A percentile compares a stretch with the other conserved stretches of the same genome.
Conservation (phyloP, 2,888 invertebrate genomes). For the Lochmaea capreae region DNA sequence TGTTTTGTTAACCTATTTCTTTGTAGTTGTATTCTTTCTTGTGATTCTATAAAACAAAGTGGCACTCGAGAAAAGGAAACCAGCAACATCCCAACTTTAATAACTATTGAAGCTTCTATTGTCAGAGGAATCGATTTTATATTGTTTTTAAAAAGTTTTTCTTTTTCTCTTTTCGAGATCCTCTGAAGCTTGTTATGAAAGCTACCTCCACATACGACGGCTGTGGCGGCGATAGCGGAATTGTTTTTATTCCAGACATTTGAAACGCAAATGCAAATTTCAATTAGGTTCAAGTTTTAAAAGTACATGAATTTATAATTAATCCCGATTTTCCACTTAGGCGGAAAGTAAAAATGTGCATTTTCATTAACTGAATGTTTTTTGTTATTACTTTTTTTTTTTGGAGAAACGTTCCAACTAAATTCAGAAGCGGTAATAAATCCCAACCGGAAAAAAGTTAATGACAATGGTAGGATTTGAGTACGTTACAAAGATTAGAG, state of each 20-base stretch:
- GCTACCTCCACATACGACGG: not conserved
- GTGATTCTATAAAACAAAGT: not conserved
- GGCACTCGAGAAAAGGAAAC: not conserved
- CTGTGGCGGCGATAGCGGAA: not conserved
- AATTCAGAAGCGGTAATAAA: not conserved
- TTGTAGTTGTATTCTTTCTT: no score
- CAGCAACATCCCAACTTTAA: not conserved
- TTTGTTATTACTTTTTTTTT: not conserved
- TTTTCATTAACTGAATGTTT: slow-evolving; percentile 1
- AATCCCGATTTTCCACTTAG: slow-evolving; percentile 8
- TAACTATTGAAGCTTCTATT: not conserved
- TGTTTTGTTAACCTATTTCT: no score
- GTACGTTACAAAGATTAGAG: not conserved
- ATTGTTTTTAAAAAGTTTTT: not conserved
- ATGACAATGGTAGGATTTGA: slow-evolving; percentile 5
- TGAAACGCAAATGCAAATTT: slow-evolving; percentile 7
- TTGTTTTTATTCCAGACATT: slow-evolving; percentile 1
- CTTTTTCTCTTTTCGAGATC: not conserved
- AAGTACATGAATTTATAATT: slow-evolving; percentile 10
- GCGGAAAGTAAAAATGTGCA: not conserved
- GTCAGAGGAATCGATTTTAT: not conserved
- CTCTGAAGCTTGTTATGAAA: not conserved
- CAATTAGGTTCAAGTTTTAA: slow-evolving; percentile 1
- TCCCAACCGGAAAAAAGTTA: not conserved
- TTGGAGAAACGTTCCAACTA: not conserved